A percentile compares a stretch with the other conserved stretches of the same genome.
Evolutionary conservation across 1,140 invertebrate genomes (phyloP).

Genomic region (Trachymyrmex cornetzi): DNA sequence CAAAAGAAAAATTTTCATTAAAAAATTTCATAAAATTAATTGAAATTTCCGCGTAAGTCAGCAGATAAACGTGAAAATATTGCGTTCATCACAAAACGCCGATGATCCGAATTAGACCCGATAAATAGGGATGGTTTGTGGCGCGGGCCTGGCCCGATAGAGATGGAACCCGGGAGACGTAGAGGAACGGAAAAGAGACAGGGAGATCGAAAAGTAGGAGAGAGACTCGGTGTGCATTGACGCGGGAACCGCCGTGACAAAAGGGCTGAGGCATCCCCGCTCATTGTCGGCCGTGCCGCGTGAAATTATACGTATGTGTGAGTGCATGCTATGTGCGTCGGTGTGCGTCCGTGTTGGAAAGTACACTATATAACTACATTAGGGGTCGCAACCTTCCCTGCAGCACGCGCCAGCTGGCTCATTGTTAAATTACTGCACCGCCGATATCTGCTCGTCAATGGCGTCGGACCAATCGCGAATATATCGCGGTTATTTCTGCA

Average conservation of each 20-base stretch:
- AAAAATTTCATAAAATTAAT: not conserved
- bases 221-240: conserved; percentile 85
- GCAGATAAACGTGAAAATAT: not conserved
- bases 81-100: conserved; percentile 2
- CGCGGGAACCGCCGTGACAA: conserved; percentile 86
- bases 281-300: conserved; percentile 77
- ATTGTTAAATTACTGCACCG: conserved; percentile 86
- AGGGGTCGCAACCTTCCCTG: conserved; percentile 84
- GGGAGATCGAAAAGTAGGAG: conserved; percentile 78
- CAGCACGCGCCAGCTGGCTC: conserved; percentile 87
- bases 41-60: not conserved
- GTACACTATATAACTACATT: conserved; percentile 85
- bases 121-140: conserved; percentile 60
- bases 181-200: conserved; percentile 62
- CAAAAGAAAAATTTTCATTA: not conserved
- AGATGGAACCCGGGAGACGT: not conserved
- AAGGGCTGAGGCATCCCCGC: conserved; percentile 85
- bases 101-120: conserved; percentile 72
- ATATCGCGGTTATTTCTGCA: not conserved
- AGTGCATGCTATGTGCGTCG: conserved; percentile 51
- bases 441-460: conserved; percentile 81
- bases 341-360: conserved; percentile 76
- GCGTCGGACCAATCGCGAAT: conserved; percentile 68
- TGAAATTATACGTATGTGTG: conserved; percentile 70
- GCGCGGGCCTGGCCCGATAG: conserved; percentile 1